Evolutionary conservation across 2,888 invertebrate species (phyloP).

Genomic region (Drosophila prostipennis): DNA sequence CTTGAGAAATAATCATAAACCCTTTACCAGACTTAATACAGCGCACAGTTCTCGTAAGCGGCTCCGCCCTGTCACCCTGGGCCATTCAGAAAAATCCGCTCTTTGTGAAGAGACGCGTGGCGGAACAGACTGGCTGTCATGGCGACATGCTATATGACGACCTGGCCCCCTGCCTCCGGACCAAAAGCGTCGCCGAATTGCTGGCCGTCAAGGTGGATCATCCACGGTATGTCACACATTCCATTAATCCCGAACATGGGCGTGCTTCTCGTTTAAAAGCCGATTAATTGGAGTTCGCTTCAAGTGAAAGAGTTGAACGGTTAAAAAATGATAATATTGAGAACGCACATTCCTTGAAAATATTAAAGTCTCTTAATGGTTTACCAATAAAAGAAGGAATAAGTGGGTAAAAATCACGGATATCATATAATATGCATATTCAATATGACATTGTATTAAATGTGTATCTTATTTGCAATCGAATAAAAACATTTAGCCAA

Average conservation of each 20-base stretch:
- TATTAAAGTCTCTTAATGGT: too few species aligned
- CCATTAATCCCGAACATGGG: not conserved
- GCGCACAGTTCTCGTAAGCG: conserved; percentile 94
- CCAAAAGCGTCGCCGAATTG: conserved; percentile 90
- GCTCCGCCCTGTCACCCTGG: conserved; percentile 96
- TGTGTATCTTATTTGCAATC: too few species aligned
- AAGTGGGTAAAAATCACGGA: too few species aligned
- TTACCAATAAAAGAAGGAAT: too few species aligned
- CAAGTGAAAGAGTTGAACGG: not conserved
- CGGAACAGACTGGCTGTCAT: conserved; percentile 93
- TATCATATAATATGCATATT: too few species aligned
- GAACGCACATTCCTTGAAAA: too few species aligned
- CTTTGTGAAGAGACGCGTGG: conserved; percentile 91
- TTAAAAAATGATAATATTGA: too few species aligned
- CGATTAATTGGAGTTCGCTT: not conserved
- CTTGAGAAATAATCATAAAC: not conserved
- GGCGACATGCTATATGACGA: conserved; percentile 93
- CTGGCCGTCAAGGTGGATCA: conserved; percentile 90
- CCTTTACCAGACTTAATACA: conserved; percentile 89
- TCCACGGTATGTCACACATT: conserved; percentile 85
- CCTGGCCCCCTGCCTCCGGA: conserved; percentile 92
- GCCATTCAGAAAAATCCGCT: conserved; percentile 94
- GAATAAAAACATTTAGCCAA: too few species aligned
- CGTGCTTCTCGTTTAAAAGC: too few species aligned
- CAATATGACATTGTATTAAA: too few species aligned